phyloP scores from a whole-genome alignment of 2,113 vertebrate genomes.

The Boulengeromyrus knoepffleri region DNA sequence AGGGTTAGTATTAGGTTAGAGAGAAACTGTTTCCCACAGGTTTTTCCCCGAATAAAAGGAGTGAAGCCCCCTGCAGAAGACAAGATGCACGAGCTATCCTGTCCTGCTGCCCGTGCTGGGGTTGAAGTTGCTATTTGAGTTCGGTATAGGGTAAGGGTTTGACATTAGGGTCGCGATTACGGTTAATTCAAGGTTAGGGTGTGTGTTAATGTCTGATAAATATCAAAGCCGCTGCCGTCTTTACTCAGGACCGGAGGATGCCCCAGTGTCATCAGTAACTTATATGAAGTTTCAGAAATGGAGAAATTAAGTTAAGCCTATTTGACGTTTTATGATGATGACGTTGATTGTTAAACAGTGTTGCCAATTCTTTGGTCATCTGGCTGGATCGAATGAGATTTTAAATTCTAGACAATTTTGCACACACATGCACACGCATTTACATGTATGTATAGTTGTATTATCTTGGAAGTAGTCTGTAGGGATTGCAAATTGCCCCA shows the following conservation, averaged over 20 bases:
- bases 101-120: no score
- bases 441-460: not conserved
- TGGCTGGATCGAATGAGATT: not conserved
- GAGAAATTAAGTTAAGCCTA: not conserved
- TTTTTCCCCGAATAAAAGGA: not conserved
- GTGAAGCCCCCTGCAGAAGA: not conserved
- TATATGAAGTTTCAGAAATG: not conserved
- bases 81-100: not conserved
- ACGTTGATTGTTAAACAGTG: not conserved
- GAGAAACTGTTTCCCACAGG: not conserved
- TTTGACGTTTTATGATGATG: not conserved
- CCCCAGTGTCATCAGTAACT: not conserved
- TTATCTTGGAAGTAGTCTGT: not conserved
- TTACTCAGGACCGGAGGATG: not conserved
- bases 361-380: not conserved
- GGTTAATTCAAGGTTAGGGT: not conserved
- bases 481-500: not conserved
- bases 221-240: not conserved
- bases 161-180: not conserved
- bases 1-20: not conserved
- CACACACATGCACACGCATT: not conserved
- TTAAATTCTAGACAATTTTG: not conserved
- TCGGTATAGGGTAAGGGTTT: not conserved
- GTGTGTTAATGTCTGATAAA: not conserved
- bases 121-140: not conserved